These are phyloP conservation scores for Chouioia cunea DNA, from an alignment of 2,888 invertebrate species.

Conservation along the genomic window DNA sequence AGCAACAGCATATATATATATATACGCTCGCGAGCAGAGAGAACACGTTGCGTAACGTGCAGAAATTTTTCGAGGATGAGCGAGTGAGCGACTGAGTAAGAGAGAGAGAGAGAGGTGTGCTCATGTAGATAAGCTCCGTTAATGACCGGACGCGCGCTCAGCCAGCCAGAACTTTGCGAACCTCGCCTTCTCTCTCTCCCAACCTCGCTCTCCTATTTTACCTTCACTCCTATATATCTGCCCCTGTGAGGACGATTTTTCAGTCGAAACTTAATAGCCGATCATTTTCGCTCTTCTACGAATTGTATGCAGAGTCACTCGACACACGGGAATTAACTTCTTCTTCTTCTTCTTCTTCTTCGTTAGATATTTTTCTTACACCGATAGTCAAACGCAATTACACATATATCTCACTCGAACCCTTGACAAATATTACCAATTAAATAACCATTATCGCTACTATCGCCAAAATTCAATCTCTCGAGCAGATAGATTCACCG, in stretches of 20 bases:
- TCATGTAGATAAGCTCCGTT: constrained; percentile 70
- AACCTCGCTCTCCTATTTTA: constrained; percentile 52
- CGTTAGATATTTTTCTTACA: no score
- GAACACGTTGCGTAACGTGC: constrained; percentile 30
- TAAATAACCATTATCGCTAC: no score
- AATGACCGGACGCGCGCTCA: constrained; percentile 69
- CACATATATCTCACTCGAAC: no score
- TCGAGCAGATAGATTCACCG: neutral
- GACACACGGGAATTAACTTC: neutral
- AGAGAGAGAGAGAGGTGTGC: constrained; percentile 62
- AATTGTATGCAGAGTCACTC: neutral
- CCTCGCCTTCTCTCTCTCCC: constrained; percentile 52
- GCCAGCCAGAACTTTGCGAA: constrained; percentile 69
- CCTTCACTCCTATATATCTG: constrained; percentile 46
- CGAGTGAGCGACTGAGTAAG: neutral
- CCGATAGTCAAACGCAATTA: no score
- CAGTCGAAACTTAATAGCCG: constrained; percentile 1
- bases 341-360: constrained; percentile 4
- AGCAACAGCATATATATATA: no score
- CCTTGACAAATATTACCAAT: no score
- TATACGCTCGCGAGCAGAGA: no score
- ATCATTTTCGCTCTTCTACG: constrained; percentile 7
- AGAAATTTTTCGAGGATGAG: constrained; percentile 34
- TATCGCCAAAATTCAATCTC: neutral
- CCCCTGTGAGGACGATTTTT: constrained; percentile 8